Evolutionary conservation across 2,797 vertebrate genomes (phyloP).

Genomic region (Cuculus canorus): DNA sequence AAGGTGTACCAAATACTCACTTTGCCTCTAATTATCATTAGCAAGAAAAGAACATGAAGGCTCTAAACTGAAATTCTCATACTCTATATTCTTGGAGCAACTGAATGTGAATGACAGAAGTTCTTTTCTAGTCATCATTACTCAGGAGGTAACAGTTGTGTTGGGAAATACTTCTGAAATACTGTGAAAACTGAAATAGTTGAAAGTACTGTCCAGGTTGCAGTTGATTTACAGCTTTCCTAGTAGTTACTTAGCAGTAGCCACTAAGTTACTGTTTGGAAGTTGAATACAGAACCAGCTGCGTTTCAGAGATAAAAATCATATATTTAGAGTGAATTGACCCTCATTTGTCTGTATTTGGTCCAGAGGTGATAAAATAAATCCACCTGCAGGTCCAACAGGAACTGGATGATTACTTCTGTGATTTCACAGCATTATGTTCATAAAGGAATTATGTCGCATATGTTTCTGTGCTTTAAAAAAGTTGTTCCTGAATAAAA

Average conservation of each 20-base stretch:
- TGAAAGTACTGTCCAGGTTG: not conserved
- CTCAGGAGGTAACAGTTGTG: not conserved
- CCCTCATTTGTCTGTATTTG: not conserved
- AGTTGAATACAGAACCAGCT: not conserved
- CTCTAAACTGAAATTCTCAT: not conserved
- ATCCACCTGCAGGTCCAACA: not conserved
- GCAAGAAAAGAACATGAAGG: not conserved
- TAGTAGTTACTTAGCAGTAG: not conserved
- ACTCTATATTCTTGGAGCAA: not conserved
- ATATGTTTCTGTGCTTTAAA: not conserved
- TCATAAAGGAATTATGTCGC: not conserved
- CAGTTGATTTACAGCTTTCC: not conserved
- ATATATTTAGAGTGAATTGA: not conserved
- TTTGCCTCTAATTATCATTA: not conserved
- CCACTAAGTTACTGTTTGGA: not conserved
- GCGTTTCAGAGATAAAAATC: slow-evolving; percentile 6
- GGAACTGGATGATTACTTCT: not conserved
- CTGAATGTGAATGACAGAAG: not conserved
- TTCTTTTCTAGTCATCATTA: not conserved
- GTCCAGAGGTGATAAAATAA: not conserved
- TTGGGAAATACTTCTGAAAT: not conserved
- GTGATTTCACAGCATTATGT: not conserved
- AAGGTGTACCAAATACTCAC: not conserved
- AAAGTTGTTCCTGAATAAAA: not conserved
- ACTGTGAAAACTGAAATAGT: not conserved